Evolutionary conservation across 1,140 invertebrate species (phyloP).

Genomic region (Heterodera carotae): DNA sequence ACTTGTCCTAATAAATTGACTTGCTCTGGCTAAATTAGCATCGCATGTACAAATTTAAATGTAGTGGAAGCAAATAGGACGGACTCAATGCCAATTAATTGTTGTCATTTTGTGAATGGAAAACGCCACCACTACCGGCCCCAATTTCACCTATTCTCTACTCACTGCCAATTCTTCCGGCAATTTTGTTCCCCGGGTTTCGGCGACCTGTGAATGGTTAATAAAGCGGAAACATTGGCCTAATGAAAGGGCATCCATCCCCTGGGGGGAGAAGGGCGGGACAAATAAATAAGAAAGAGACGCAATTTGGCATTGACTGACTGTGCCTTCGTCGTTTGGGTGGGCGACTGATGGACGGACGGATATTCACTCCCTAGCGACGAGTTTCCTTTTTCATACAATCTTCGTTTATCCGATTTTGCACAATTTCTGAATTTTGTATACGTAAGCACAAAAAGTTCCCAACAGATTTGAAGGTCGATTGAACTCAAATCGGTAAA

Average conservation of each 20-base stretch:
- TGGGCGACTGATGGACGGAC: neutral
- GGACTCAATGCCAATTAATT: too few relatives aligned
- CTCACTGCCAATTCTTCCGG: neutral
- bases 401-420: neutral
- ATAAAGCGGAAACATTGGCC: constrained; percentile 17
- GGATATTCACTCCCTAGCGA: neutral
- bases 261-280: neutral
- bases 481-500: neutral
- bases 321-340: neutral
- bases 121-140: too few relatives aligned
- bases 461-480: neutral
- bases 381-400: neutral
- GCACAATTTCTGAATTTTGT: neutral
- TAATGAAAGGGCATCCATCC: constrained; percentile 14
- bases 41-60: too few relatives aligned
- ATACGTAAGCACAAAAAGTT: neutral
- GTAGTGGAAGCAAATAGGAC: too few relatives aligned
- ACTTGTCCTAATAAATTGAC: too few relatives aligned
- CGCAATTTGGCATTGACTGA: neutral
- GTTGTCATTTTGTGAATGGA: too few relatives aligned
- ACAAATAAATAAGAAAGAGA: neutral
- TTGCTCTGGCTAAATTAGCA: too few relatives aligned
- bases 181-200: neutral
- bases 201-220: constrained; percentile 9
- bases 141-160: neutral